Evolutionary conservation across 2,888 invertebrate genomes (phyloP).

Genomic region (Julus scanicus): DNA sequence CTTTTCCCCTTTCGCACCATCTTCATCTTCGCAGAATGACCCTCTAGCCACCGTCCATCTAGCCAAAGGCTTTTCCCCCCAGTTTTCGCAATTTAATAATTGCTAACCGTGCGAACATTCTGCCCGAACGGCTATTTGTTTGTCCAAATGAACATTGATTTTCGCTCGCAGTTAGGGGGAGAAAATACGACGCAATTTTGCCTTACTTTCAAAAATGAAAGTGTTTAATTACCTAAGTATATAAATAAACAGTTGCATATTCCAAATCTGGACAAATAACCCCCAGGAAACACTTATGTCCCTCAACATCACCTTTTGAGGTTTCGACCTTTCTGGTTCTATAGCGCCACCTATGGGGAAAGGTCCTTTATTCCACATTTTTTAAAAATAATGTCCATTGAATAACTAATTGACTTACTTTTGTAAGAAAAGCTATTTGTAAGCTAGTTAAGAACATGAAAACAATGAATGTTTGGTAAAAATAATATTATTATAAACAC

Average conservation of each 20-base stretch:
- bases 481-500: too few species aligned
- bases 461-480: too few species aligned
- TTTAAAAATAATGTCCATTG: too few species aligned
- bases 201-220: constrained; percentile 8
- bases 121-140: background rate
- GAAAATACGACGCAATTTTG: background rate
- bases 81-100: background rate
- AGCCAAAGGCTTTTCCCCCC: background rate
- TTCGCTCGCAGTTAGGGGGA: background rate
- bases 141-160: constrained; percentile 35
- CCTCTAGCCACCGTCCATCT: background rate
- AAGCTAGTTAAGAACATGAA: too few species aligned
- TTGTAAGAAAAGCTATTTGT: too few species aligned
- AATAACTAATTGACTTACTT: too few species aligned
- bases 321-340: too few species aligned
- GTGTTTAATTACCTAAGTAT: constrained; percentile 27
- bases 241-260: background rate
- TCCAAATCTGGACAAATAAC: background rate
- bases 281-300: background rate
- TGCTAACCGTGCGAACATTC: background rate
- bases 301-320: too few species aligned
- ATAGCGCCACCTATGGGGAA: too few species aligned
- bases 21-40: background rate
- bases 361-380: too few species aligned
- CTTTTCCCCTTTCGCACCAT: background rate